Evolutionary conservation across 2,888 invertebrate genomes (phyloP), one percentile per base, ranked within the genome.

Genomic region (Stomorhina lunata): DNA sequence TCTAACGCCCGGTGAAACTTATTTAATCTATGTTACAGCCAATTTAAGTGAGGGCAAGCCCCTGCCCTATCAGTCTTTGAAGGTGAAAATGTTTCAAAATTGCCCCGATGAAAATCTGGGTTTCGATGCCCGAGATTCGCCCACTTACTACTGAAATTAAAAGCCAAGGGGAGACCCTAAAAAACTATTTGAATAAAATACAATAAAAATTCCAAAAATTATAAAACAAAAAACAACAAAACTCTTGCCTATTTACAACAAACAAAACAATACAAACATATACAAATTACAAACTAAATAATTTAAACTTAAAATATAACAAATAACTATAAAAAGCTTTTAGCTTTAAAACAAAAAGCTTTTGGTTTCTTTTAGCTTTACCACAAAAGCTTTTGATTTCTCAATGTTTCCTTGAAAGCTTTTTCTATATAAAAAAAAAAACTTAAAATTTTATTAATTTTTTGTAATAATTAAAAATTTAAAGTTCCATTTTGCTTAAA

Each of bases 1-100:
- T 75, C 88, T 94, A 40, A 91, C 90, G 73, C 92, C 93, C 0
- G 92, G 92, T 9, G 92, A 91, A 84, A 91, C 90, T 37, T 94
- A 94, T 85, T 90, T 93, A 45, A 91, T 93, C 15, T 93, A 94
- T 87, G 92, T 94, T 9, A 93, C 93, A 0, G 92, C 93, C 2
- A 92, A 92, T 81, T 92, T 93, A 76, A 91, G 91, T 50, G 92
- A 92, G 86, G 93, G 93, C 20, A 92, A 92, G 85, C 92, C 92
- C 2, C 86, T 94, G 59, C 93, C 93, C 0, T 94, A 94, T 86
- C 92, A 94, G 87, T 89, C 93, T 25, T 89, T 93, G 5, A 89
- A 87, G 27, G 86, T 90, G 4, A 87, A 88, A 72, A 88, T 89
- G 88, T 86, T 86, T 72, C 87, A 85, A 29, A 89, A 90, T 61